These are phyloP conservation scores for Alexandromys fortis DNA, from an alignment of 2,113 vertebrate species.

Conservation along the genomic window DNA sequence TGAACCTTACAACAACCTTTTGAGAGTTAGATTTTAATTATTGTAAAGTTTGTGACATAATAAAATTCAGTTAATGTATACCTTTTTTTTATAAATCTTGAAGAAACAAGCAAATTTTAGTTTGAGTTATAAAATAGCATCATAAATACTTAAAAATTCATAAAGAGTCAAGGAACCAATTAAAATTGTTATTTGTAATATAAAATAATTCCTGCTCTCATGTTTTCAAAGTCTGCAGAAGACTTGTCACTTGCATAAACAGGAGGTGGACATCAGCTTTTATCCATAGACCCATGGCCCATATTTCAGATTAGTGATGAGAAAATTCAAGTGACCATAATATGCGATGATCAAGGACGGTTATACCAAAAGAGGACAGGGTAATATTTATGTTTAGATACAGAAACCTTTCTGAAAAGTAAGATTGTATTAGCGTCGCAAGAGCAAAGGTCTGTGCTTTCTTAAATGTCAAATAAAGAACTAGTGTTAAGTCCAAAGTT, in stretches of 20 bases:
- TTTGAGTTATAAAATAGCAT: slow-evolving; percentile 42
- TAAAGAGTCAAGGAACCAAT: not conserved
- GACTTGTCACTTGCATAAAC: not conserved
- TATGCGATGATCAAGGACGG: not conserved
- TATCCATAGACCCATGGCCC: not conserved
- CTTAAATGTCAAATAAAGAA: slow-evolving; percentile 5
- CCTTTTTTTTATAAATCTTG: not conserved
- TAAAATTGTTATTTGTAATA: not conserved
- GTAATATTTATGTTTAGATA: not conserved
- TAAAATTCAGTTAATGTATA: slow-evolving; percentile 24
- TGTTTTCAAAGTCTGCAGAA: not conserved
- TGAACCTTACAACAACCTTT: not conserved
- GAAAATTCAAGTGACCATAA: slow-evolving; percentile 1
- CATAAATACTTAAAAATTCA: not conserved
- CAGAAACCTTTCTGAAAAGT: not conserved
- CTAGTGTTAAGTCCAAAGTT: slow-evolving; percentile 18
- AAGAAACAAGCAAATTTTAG: slow-evolving; percentile 26
- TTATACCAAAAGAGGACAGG: not conserved
- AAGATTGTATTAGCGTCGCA: not conserved
- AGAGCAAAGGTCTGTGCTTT: slow-evolving; percentile 12
- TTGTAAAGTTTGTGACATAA: slow-evolving; percentile 18
- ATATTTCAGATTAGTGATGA: slow-evolving; percentile 8
- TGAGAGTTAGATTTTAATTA: slow-evolving; percentile 27
- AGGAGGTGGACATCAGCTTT: not conserved
- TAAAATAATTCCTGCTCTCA: not conserved